Base-by-base conservation (phyloP, 2,888 invertebrate species). In the Watsonalla binaria region DNA sequence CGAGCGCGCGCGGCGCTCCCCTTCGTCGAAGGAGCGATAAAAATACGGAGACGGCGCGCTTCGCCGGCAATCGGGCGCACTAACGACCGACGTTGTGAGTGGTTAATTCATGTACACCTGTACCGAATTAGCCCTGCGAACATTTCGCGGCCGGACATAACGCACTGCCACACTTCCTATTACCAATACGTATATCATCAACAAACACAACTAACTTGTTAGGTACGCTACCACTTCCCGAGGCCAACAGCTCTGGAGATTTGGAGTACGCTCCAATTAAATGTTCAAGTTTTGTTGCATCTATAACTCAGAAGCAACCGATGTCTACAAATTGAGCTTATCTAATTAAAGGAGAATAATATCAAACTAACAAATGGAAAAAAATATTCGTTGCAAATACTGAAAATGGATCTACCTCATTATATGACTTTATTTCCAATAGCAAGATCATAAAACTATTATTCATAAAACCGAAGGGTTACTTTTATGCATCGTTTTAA, bases 1-100 rank as follows among this genome's bases (percentile, higher is more conserved):
- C 86, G 89, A 84, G 85, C 83, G 81, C 77, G 75, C 74, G 80
- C 81, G 76, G 70, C 71, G 73, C 72, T 78, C 83, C 83, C 84
- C 81, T 82, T 72, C 72, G 76, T 65, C 74, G 78, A 80, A 84
- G 82, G 73, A 82, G 78, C 81, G 78, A 89, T 87, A 87, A 89
- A 88, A 87, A 85, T 84, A 82, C 77, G 72, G 74, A 83, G 80
- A 75, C 73, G 76, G 63, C 68, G 72, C 69, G 69, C 75, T 76
- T 72, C 63, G 76, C 66, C 73, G 74, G 70, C 79, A 80, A 82
- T 82, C 76, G 76, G 63, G 75, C 71, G 74, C 73, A 73, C 82
- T 85, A 84, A 85, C 78, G 81, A 81, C 77, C 62, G 63, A 69
- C 65, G 53, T 54, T 46, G 61, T 58, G 61, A 70, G 63, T 59